Evolutionary conservation across 2,797 vertebrate species (phyloP).

Genomic region (Siniperca scherzeri): DNA sequence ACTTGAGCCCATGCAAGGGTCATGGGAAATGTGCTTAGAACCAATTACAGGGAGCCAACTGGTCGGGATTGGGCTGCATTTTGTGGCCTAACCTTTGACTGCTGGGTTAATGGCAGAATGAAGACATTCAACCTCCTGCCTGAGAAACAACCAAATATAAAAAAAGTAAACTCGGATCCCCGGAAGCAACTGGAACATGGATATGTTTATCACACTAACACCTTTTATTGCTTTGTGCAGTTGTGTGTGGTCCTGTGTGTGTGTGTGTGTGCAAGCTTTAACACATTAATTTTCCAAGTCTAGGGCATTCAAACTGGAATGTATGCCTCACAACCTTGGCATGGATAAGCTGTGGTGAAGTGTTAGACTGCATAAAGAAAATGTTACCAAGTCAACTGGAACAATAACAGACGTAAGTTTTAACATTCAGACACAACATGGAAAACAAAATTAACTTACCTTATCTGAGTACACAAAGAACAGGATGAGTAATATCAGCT

Average conservation of each 20-base stretch:
- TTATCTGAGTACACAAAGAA: constrained; percentile 99
- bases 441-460: constrained; percentile 84
- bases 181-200: constrained; percentile 46
- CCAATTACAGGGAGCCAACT: constrained; percentile 79
- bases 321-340: neutral
- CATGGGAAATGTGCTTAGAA: constrained; percentile 73
- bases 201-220: constrained; percentile 31
- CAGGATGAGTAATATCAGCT: constrained; percentile 96
- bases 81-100: constrained; percentile 74
- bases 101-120: constrained; percentile 51
- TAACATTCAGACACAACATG: neutral
- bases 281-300: neutral
- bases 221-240: constrained; percentile 44
- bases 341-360: neutral
- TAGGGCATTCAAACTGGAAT: neutral
- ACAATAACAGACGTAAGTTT: neutral
- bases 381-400: neutral
- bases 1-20: constrained; percentile 56
- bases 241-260: neutral
- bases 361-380: neutral
- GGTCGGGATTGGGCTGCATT: constrained; percentile 67
- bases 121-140: constrained; percentile 62
- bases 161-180: constrained; percentile 30
- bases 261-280: neutral
- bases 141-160: constrained; percentile 43